phyloP scores from a whole-genome alignment of 2,113 vertebrate genomes.

The Camelus dromedarius region DNA sequence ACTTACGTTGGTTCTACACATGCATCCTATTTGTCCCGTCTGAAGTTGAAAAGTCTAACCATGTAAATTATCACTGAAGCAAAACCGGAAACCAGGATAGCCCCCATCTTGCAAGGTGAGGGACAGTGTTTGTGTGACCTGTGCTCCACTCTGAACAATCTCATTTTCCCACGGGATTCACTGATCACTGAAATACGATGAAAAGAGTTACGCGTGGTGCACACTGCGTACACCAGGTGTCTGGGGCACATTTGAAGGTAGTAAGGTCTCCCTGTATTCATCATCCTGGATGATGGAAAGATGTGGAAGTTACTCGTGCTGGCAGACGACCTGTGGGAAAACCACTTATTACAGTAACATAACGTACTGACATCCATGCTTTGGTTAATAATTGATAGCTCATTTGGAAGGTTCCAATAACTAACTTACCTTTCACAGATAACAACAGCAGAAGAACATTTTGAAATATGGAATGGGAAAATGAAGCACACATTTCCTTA shows the following conservation, averaged over 20 bases:
- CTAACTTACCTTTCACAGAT: constrained; percentile 22
- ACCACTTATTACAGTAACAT: not conserved
- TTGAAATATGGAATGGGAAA: not conserved
- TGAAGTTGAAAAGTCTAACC: not conserved
- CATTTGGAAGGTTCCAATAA: not conserved
- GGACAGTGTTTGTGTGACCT: not conserved
- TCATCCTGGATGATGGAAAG: not conserved
- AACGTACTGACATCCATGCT: not conserved
- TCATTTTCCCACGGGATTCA: not conserved
- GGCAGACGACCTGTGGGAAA: not conserved
- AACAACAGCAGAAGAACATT: not conserved
- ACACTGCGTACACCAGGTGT: not conserved
- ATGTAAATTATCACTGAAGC: not conserved
- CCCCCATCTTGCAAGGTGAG: not conserved
- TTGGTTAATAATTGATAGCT: constrained; percentile 16
- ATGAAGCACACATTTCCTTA: not conserved
- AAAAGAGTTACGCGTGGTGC: not conserved
- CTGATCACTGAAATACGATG: not conserved
- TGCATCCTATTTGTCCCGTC: not conserved
- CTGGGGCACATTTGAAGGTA: not conserved
- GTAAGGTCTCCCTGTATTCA: not conserved
- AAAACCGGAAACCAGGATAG: not conserved
- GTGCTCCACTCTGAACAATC: not conserved
- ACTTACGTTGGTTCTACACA: not conserved
- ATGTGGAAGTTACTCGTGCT: not conserved